phyloP scores from a whole-genome alignment of 92 coral and sea anemone species.

The Palythoa grandis region DNA sequence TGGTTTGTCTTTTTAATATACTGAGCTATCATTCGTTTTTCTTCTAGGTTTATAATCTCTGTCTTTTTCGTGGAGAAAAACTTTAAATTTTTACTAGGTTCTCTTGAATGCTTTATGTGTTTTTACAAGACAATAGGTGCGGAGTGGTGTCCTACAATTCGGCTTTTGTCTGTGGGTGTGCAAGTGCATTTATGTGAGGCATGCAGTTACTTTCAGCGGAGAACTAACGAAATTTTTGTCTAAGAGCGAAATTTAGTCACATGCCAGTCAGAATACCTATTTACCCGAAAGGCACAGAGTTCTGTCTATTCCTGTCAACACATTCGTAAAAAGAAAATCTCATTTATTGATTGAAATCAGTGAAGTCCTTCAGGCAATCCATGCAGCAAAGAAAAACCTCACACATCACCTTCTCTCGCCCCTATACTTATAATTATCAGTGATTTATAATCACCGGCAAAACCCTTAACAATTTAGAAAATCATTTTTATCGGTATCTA shows the following conservation, averaged over 20 bases:
- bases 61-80: no score
- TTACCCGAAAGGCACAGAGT: background rate
- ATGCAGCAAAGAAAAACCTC: background rate
- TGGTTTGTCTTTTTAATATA: no score
- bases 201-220: background rate
- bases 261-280: background rate
- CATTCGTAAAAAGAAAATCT: background rate
- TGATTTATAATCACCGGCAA: slow-evolving; percentile 3
- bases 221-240: background rate
- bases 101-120: no score
- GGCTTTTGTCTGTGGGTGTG: no score
- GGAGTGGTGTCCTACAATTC: no score
- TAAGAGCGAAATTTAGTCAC: background rate
- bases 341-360: background rate
- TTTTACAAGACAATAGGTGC: no score
- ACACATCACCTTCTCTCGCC: background rate
- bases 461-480: slow-evolving; percentile 18
- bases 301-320: background rate
- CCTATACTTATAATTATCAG: background rate
- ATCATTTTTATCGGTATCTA: slow-evolving; percentile 11
- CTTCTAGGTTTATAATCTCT: no score
- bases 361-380: background rate
- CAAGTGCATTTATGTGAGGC: no score
- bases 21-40: no score
- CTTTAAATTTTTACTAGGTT: no score